A percentile compares a stretch with the other conserved stretches of the same genome.
phyloP scores from a whole-genome alignment of 53 echinoderm and acorn worm genomes.

The Luidia sarsii region DNA sequence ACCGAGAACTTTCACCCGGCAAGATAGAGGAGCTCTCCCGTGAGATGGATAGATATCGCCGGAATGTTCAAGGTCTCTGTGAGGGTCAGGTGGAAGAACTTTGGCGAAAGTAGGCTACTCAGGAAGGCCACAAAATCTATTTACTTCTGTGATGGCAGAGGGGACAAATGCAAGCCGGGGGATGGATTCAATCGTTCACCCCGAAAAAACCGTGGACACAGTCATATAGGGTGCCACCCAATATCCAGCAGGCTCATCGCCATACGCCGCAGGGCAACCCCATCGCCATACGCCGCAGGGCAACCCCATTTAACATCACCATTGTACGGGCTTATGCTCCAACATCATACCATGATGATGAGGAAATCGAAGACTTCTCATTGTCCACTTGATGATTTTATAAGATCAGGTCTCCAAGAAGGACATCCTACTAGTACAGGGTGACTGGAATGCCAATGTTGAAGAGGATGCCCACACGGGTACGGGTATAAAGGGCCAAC shows the following conservation, averaged over 20 bases:
- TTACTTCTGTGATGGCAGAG: too few species aligned
- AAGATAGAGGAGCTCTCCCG: constrained; percentile 25
- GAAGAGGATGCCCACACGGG: constrained; percentile 45
- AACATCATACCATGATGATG: neutral
- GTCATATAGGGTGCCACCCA: constrained; percentile 11
- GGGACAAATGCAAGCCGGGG: neutral
- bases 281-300: neutral
- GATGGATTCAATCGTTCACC: neutral
- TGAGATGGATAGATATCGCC: constrained; percentile 5
- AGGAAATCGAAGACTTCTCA: constrained; percentile 14
- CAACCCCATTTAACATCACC: constrained; percentile 2
- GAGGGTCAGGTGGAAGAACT: constrained; percentile 1
- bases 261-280: constrained; percentile 49
- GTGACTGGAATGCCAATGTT: constrained; percentile 69
- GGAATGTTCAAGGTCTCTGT: constrained; percentile 16
- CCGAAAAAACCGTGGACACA: neutral
- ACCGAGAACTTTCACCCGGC: neutral
- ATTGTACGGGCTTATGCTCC: neutral
- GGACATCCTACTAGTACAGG: constrained; percentile 58
- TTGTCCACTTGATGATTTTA: constrained; percentile 39
- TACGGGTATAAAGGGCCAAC: too few species aligned
- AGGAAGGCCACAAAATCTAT: neutral
- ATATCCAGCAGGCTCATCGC: constrained; percentile 9
- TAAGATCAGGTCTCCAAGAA: constrained; percentile 53
- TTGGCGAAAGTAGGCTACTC: neutral